Evolutionary conservation across 1,140 invertebrate species (phyloP).

Genomic region (Drosophila kurseongensis): DNA sequence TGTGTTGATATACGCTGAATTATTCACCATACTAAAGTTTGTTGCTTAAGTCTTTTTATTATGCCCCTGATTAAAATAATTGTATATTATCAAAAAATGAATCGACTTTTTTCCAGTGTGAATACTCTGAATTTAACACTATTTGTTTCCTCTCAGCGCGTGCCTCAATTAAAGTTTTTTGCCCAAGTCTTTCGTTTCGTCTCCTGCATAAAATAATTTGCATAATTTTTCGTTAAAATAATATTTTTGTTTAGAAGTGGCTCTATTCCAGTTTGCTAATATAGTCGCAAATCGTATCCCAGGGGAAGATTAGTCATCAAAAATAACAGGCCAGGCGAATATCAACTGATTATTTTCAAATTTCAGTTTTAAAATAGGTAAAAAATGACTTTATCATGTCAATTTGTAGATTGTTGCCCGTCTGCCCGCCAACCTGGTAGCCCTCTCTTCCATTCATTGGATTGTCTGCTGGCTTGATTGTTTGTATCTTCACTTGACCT

Average conservation of each 20-base stretch:
- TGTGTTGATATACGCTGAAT: too few relatives aligned
- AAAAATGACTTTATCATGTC: constrained; percentile 32
- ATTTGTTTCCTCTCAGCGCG: constrained; percentile 37
- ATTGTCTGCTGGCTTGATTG: constrained; percentile 58
- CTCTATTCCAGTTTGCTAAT: constrained; percentile 47
- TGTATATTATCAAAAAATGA: constrained; percentile 3
- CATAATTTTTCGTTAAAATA: constrained; percentile 56
- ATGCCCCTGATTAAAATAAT: not conserved
- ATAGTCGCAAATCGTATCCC: not conserved
- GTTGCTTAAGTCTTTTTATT: constrained; percentile 65
- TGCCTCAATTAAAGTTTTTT: constrained; percentile 57
- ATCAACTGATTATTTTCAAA: not conserved
- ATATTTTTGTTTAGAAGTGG: constrained; percentile 54
- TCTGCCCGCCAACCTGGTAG: constrained; percentile 25
- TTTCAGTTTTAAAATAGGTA: constrained; percentile 4
- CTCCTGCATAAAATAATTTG: constrained; percentile 52
- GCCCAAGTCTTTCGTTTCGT: constrained; percentile 59
- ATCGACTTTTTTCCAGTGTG: constrained; percentile 1
- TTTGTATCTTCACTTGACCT: constrained; percentile 74
- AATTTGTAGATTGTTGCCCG: constrained; percentile 32
- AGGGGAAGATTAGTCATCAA: constrained; percentile 14
- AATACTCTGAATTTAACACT: constrained; percentile 11
- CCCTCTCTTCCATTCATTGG: constrained; percentile 29
- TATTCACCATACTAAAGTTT: constrained; percentile 32
- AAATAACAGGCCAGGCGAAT: not conserved